phyloP scores from a whole-genome alignment of 92 coral and sea anemone genomes.

The Plumapathes pennacea region DNA sequence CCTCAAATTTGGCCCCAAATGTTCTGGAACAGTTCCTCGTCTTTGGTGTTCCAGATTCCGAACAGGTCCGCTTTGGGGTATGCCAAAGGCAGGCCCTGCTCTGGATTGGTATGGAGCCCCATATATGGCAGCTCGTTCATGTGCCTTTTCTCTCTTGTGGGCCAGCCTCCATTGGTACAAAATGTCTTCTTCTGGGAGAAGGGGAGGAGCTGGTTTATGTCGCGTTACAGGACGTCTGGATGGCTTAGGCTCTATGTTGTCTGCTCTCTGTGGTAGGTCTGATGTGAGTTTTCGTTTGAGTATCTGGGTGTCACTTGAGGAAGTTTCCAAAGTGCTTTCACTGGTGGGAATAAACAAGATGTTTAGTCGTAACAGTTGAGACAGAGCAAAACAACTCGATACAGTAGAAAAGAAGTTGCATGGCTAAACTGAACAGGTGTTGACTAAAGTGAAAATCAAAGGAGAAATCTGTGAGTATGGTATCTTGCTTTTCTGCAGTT shows the following conservation, averaged over 20 bases:
- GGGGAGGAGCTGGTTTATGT: slow-evolving; percentile 31
- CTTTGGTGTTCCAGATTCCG: not conserved
- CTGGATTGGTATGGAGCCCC: too few relatives aligned
- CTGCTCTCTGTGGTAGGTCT: too few relatives aligned
- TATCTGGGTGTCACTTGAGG: slow-evolving; percentile 22
- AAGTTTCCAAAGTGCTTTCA: slow-evolving; percentile 51
- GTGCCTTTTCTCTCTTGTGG: slow-evolving; percentile 90
- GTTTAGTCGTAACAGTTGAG: too few relatives aligned
- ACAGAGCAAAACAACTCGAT: too few relatives aligned
- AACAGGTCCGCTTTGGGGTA: not conserved
- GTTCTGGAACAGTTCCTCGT: not conserved
- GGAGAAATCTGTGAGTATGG: too few relatives aligned
- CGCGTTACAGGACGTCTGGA: slow-evolving; percentile 7
- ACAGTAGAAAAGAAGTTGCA: too few relatives aligned
- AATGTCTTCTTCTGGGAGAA: slow-evolving; percentile 93
- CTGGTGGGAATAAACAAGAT: too few relatives aligned
- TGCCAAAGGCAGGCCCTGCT: too few relatives aligned
- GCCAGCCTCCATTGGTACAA: slow-evolving; percentile 97
- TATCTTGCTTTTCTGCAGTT: too few relatives aligned
- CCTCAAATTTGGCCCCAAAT: not conserved
- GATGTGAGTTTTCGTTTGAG: slow-evolving; percentile 13
- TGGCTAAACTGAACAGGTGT: too few relatives aligned
- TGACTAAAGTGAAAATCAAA: too few relatives aligned
- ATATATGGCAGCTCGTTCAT: slow-evolving; percentile 52
- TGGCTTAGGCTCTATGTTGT: not conserved